phyloP scores from a whole-genome alignment of 1,140 invertebrate genomes.

The Halyomorpha halys region DNA sequence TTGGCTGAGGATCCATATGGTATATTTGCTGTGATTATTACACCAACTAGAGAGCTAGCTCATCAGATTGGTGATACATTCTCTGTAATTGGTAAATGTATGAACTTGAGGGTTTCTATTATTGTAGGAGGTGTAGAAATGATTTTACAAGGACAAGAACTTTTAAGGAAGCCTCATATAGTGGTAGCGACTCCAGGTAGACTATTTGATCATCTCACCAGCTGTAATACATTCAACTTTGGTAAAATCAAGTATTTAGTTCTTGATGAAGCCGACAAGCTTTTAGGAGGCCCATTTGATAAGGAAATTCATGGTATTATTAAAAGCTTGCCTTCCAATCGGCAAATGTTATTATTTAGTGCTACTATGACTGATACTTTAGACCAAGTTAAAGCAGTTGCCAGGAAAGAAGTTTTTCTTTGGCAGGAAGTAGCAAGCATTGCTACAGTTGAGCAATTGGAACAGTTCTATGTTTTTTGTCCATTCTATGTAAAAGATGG shows the following conservation, averaged over 20 bases:
- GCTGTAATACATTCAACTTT: slow-evolving; percentile 71
- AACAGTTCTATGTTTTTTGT: slow-evolving; percentile 83
- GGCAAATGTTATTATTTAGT: slow-evolving; percentile 85
- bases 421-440: slow-evolving; percentile 56
- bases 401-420: slow-evolving; percentile 40
- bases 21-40: slow-evolving; percentile 88
- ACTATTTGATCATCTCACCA: slow-evolving; percentile 68
- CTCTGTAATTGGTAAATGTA: slow-evolving; percentile 70
- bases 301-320: slow-evolving; percentile 75
- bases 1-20: slow-evolving; percentile 86
- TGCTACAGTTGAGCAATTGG: slow-evolving; percentile 74
- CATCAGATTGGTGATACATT: slow-evolving; percentile 91
- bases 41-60: slow-evolving; percentile 91
- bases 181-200: slow-evolving; percentile 89
- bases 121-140: slow-evolving; percentile 92
- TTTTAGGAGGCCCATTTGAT: slow-evolving; percentile 71
- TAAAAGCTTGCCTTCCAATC: slow-evolving; percentile 60
- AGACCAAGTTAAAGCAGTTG: slow-evolving; percentile 48
- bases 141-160: slow-evolving; percentile 74
- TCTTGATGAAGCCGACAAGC: slow-evolving; percentile 84
- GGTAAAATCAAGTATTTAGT: slow-evolving; percentile 75
- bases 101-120: slow-evolving; percentile 68
- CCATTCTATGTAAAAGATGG: slow-evolving; percentile 85
- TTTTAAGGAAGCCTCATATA: slow-evolving; percentile 82
- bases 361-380: slow-evolving; percentile 89